Conservation (phyloP, 2,113 vertebrate species). For the Oncorhynchus mykiss region DNA sequence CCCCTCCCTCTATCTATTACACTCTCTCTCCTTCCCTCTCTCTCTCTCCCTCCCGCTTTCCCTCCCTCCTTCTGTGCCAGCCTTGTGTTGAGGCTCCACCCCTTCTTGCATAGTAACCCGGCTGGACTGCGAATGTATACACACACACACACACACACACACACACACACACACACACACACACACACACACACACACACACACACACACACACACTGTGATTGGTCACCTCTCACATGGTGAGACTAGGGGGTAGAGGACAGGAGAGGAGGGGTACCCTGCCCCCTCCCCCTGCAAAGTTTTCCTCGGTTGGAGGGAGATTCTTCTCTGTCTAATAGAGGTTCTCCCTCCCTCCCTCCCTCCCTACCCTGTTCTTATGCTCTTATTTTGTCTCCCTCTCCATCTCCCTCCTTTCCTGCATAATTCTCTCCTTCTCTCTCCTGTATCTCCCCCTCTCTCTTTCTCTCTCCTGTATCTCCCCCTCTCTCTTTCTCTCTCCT, state of each 20-base stretch:
- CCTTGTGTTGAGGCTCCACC: conserved; percentile 21
- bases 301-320: conserved; percentile 1
- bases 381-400: not conserved
- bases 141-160: not conserved
- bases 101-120: conserved; percentile 17
- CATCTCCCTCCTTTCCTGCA: not conserved
- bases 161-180: not conserved
- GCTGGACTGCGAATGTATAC: conserved; percentile 11
- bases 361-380: conserved; percentile 1
- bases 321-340: conserved; percentile 3
- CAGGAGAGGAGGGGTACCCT: not conserved
- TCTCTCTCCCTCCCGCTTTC: not conserved
- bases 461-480: not conserved
- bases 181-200: not conserved
- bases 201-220: not conserved
- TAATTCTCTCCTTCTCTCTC: not conserved
- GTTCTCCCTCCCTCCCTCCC: not conserved
- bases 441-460: not conserved
- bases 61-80: conserved; percentile 5
- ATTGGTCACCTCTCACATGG: conserved; percentile 20
- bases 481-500: not conserved
- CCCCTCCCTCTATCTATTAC: not conserved
- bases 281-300: not conserved
- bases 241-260: conserved; percentile 14
- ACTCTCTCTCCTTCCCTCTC: conserved; percentile 18